Conservation (phyloP, 2,888 invertebrate species). For the Onthophagus sagittarius region DNA sequence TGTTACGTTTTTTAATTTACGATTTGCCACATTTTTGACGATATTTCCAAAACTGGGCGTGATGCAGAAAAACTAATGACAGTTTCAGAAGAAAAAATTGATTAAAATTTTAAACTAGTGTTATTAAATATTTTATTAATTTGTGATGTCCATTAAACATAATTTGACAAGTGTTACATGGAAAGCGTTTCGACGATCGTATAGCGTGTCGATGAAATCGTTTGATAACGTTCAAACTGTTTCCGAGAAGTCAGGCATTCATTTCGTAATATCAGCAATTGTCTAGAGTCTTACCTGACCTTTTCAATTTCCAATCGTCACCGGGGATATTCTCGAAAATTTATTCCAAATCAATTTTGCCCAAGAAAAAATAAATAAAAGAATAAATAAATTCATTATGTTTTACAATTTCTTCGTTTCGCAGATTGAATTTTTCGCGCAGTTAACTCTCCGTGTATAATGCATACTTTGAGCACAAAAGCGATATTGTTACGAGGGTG, state of each 20-base stretch:
- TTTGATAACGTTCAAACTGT: not conserved
- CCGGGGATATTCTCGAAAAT: not conserved
- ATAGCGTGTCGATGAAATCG: not conserved
- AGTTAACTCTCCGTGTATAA: not conserved
- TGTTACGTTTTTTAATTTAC: too few relatives aligned
- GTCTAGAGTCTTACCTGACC: not conserved
- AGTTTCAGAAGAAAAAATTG: too few relatives aligned
- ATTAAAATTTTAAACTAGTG: too few relatives aligned
- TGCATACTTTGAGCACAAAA: not conserved
- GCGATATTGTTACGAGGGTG: not conserved
- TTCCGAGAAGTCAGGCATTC: not conserved
- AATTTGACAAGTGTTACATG: not conserved
- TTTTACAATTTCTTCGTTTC: not conserved
- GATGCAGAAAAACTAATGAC: too few relatives aligned
- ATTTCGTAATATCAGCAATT: not conserved
- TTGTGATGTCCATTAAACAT: not conserved
- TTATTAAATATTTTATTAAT: not conserved
- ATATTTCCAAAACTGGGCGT: too few relatives aligned
- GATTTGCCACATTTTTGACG: too few relatives aligned
- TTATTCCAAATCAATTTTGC: not conserved
- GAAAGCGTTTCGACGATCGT: not conserved
- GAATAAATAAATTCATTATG: too few relatives aligned
- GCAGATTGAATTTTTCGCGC: not conserved
- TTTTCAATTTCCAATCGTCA: not conserved
- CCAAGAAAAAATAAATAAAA: too few relatives aligned